These are phyloP conservation scores for Prunella himalayana DNA, from an alignment of 2,113 vertebrate genomes.

Conservation along the genomic window DNA sequence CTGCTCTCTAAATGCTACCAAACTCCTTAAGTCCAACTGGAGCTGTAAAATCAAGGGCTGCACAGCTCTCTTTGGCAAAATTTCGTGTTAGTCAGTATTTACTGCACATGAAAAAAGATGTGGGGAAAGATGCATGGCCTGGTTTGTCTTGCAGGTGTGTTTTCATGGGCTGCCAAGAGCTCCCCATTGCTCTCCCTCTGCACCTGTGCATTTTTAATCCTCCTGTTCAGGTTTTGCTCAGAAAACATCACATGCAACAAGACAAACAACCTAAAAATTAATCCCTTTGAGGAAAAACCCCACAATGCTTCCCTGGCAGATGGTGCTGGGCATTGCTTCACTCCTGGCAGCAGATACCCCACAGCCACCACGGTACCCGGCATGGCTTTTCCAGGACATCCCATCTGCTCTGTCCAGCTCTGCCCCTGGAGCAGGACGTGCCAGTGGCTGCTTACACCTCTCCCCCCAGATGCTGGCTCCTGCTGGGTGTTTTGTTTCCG, in stretches of 20 bases:
- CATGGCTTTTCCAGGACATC: background rate
- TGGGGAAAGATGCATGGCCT: background rate
- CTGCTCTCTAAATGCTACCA: background rate
- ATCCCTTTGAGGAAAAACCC: background rate
- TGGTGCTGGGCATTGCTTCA: fast-evolving
- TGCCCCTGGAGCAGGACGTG: background rate
- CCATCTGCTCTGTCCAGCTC: background rate
- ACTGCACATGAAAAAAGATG: background rate
- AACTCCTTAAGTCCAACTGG: background rate
- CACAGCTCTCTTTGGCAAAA: fast-evolving
- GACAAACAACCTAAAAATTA: background rate
- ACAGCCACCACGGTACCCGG: fast-evolving
- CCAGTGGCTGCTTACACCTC: fast-evolving
- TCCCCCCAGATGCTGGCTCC: background rate
- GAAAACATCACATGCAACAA: background rate
- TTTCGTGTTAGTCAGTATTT: fast-evolving
- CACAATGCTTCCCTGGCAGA: fast-evolving
- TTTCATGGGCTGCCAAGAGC: background rate
- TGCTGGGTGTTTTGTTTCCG: background rate
- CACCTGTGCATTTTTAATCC: background rate
- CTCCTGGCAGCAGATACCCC: background rate
- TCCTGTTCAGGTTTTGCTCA: fast-evolving
- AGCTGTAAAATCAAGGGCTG: background rate
- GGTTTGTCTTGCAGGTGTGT: background rate
- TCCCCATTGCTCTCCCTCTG: fast-evolving